phyloP scores from a whole-genome alignment of 2,797 vertebrate genomes.

The Scolopax rusticola region DNA sequence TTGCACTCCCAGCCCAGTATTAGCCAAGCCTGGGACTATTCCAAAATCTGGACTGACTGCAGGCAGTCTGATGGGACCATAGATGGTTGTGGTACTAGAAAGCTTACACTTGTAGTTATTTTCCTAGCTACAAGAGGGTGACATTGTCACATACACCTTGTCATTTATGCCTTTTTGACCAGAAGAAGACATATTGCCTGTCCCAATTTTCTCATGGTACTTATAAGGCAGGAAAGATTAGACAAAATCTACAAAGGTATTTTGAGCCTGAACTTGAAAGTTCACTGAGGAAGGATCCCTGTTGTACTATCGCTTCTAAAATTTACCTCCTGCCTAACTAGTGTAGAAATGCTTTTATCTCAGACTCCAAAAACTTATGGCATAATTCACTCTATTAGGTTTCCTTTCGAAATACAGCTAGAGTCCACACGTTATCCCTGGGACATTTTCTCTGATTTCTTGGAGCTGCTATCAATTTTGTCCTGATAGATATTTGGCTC shows the following conservation, averaged over 20 bases:
- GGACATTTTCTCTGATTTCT: slow-evolving; percentile 62
- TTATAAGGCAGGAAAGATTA: background rate
- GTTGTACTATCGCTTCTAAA: background rate
- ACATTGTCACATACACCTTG: background rate
- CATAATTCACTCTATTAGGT: slow-evolving; percentile 38
- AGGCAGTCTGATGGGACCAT: background rate
- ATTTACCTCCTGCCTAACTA: background rate
- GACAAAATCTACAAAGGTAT: background rate
- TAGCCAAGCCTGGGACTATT: background rate
- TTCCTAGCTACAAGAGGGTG: slow-evolving; percentile 41
- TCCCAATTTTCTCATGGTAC: background rate
- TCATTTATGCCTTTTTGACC: background rate
- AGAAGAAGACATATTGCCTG: background rate
- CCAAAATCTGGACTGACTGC: background rate
- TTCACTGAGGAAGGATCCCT: background rate
- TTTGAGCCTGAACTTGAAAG: background rate
- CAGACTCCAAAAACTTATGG: background rate
- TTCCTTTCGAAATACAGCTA: slow-evolving; percentile 48
- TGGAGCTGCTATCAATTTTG: slow-evolving; percentile 63
- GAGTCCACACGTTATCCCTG: slow-evolving; percentile 4
- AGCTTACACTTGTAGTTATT: background rate
- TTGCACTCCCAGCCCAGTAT: background rate
- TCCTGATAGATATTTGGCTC: slow-evolving; percentile 64
- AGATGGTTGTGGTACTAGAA: background rate
- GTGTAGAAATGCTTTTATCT: background rate